phyloP scores from a whole-genome alignment of 2,888 invertebrate species.

The Latheticus oryzae region DNA sequence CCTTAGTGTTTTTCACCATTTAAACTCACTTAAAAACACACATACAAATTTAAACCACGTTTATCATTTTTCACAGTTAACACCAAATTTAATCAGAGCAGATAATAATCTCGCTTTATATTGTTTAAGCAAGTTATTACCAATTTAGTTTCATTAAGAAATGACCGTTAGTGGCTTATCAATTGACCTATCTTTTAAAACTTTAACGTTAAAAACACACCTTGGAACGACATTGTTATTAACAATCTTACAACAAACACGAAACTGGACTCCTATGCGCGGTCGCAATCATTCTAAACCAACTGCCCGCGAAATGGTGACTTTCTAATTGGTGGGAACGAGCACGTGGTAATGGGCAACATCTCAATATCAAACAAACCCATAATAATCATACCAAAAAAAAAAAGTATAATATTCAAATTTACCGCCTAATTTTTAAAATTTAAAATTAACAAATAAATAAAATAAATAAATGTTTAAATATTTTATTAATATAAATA shows the following conservation, averaged over 20 bases:
- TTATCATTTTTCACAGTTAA: slow-evolving; percentile 4
- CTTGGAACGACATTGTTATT: slow-evolving; percentile 15
- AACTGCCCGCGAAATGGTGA: slow-evolving; percentile 48
- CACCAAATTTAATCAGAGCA: slow-evolving; percentile 37
- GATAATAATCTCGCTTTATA: slow-evolving; percentile 24
- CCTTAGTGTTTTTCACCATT: slow-evolving; percentile 25
- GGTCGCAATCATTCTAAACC: slow-evolving; percentile 42
- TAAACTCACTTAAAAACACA: slow-evolving; percentile 12
- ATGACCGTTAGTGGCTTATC: slow-evolving; percentile 28
- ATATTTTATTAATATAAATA: too few species aligned
- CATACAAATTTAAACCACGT: slow-evolving; percentile 16
- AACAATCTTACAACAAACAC: slow-evolving; percentile 38
- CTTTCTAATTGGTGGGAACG: slow-evolving; percentile 47
- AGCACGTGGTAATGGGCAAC: slow-evolving; percentile 43
- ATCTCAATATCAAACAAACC: too few species aligned
- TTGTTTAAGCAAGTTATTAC: slow-evolving; percentile 16
- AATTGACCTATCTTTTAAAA: slow-evolving; percentile 28
- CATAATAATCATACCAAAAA: too few species aligned
- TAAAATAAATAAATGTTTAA: too few species aligned
- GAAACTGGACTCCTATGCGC: slow-evolving; percentile 40
- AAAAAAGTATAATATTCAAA: too few species aligned
- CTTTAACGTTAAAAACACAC: slow-evolving; percentile 25
- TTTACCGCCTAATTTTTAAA: too few species aligned
- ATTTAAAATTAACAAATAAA: too few species aligned
- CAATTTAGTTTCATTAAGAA: slow-evolving; percentile 27